Conservation (phyloP, 2,113 vertebrate species). For the Thunnus thynnus region DNA sequence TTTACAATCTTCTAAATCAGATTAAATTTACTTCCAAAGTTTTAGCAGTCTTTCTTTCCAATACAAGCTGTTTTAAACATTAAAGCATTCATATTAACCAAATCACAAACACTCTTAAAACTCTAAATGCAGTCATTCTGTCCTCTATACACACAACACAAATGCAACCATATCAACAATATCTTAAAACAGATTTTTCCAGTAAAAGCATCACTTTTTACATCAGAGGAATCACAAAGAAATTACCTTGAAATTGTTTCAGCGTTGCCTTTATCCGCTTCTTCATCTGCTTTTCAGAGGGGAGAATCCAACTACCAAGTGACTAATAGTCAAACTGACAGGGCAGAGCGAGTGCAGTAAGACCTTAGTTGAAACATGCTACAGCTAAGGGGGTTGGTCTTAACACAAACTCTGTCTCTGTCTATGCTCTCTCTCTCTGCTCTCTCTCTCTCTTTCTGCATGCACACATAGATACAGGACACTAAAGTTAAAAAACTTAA, state of each 20-base stretch:
- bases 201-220: neutral
- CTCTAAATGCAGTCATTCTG: neutral
- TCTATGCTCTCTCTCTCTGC: neutral
- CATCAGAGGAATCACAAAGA: slow-evolving; percentile 11
- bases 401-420: slow-evolving; percentile 12
- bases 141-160: neutral
- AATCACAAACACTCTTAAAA: neutral
- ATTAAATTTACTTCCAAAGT: neutral
- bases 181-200: neutral
- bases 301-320: slow-evolving; percentile 61
- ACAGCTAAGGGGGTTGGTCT: slow-evolving; percentile 70
- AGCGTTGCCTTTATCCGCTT: slow-evolving; percentile 8
- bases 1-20: neutral
- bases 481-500: neutral
- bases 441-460: neutral
- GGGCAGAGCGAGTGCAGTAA: slow-evolving; percentile 48
- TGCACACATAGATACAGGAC: neutral
- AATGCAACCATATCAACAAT: neutral
- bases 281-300: slow-evolving; percentile 56
- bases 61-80: neutral
- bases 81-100: neutral
- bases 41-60: neutral
- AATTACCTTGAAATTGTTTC: slow-evolving; percentile 61
- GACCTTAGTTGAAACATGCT: slow-evolving; percentile 67
- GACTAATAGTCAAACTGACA: slow-evolving; percentile 64